A percentile compares a stretch with the other conserved stretches of the same genome.
phyloP scores from a whole-genome alignment of 2,888 invertebrate species.

The Dasysyrphus tricinctus region DNA sequence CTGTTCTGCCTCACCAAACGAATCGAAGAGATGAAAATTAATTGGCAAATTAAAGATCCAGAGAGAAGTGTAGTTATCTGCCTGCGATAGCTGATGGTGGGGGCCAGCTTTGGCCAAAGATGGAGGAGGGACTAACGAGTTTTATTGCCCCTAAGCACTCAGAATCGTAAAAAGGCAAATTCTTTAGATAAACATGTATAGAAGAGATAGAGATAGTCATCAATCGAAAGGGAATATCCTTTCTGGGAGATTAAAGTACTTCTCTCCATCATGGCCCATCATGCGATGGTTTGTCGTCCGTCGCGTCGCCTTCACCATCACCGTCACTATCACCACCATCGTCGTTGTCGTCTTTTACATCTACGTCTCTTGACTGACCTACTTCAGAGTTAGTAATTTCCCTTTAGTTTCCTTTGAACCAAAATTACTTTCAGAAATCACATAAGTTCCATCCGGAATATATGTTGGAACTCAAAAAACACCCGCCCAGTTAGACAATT shows the following conservation, averaged over 20 bases:
- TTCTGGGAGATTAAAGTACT: slow-evolving; percentile 28
- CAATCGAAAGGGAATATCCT: slow-evolving; percentile 61
- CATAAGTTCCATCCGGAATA: slow-evolving; percentile 30
- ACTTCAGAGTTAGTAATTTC: slow-evolving; percentile 34
- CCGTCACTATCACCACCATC: neutral
- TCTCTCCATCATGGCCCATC: slow-evolving; percentile 17
- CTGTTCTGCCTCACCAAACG: neutral
- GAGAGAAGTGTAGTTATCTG: slow-evolving; percentile 21
- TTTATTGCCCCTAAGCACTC: slow-evolving; percentile 50
- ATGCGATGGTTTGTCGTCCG: neutral
- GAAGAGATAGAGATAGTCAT: slow-evolving; percentile 58
- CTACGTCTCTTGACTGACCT: slow-evolving; percentile 21
- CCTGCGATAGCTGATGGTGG: neutral
- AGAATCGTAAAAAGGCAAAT: slow-evolving; percentile 63
- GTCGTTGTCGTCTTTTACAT: neutral
- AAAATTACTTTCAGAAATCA: slow-evolving; percentile 45
- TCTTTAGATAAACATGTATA: slow-evolving; percentile 62
- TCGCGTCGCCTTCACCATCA: too few species aligned
- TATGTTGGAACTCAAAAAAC: neutral
- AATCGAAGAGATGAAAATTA: slow-evolving; percentile 65
- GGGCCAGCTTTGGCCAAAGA: too few species aligned
- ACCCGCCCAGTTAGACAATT: slow-evolving; percentile 32
- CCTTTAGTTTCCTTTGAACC: slow-evolving; percentile 39
- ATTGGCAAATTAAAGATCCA: slow-evolving; percentile 71
- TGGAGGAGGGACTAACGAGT: slow-evolving; percentile 30